These are phyloP conservation scores for Lytechinus variegatus DNA, from an alignment of 35 echinoderm and acorn worm genomes.

Conservation along the genomic window DNA sequence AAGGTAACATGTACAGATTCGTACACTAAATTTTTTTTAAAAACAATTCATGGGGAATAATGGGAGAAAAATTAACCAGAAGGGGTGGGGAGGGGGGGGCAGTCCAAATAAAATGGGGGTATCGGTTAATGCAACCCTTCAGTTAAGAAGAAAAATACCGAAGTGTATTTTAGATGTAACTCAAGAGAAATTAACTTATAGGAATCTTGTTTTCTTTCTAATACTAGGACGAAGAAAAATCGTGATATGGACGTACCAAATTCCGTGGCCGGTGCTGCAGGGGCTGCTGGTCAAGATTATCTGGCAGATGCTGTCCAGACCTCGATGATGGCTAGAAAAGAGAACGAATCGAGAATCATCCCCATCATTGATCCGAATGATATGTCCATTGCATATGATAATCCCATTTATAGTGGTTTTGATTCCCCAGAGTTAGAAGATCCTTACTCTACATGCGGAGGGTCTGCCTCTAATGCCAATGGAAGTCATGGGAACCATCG, in stretches of 20 bases:
- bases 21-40: too few relatives aligned
- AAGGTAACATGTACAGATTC: too few relatives aligned
- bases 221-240: neutral
- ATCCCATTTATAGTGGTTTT: neutral
- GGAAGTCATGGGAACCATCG: neutral
- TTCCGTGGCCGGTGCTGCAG: neutral
- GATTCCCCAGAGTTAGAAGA: neutral
- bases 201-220: too few relatives aligned
- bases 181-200: too few relatives aligned
- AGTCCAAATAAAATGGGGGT: too few relatives aligned
- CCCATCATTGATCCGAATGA: neutral
- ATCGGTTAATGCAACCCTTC: too few relatives aligned
- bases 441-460: neutral
- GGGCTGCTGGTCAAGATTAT: neutral
- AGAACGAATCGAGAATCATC: neutral
- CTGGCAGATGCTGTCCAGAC: neutral
- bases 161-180: too few relatives aligned
- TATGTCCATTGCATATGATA: neutral
- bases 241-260: neutral
- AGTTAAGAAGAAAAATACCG: too few relatives aligned
- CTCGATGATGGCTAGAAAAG: neutral
- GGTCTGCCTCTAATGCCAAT: neutral
- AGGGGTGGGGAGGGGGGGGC: too few relatives aligned
- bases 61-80: too few relatives aligned
- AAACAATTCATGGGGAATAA: too few relatives aligned